Evolutionary conservation across 2,113 vertebrate species (phyloP), one percentile per base, ranked within the genome.

Genomic region (Edolisoma coerulescens): DNA sequence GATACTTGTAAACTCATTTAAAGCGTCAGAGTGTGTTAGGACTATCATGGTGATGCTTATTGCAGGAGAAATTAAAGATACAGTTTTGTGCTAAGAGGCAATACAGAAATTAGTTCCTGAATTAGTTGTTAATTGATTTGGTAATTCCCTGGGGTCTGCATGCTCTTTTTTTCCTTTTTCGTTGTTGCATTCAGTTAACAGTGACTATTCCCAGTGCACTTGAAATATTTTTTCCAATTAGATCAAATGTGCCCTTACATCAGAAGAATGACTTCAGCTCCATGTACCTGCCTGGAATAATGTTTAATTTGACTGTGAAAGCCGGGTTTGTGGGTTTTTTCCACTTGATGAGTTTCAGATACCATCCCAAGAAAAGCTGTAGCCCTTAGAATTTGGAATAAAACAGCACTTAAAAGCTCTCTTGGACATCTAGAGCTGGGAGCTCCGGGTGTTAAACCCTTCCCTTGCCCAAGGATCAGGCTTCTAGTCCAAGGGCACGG

Each of bases 121-220:
- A 98, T 98, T 98, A 98, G 98, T 98, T 97, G 98, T 98, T 99
- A 99, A 99, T 99, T 99, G 99, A 99, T 99, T 99, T 98, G 98
- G 98, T 98, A 98, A 98, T 98, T 98, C 98, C 98, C 98, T 96
- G 74, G 96, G 98, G 98, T 98, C 97, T 97, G 97, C 93, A 88
- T 95, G 97, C 98, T 98, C 97, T 96, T 97, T 97, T 97, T 97
- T 92, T 93, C 95, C 97, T 95, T 86, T 96, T 97, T 97, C 96
- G 95, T 98, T 98, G 98, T 97, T 97, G 97, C 94, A 93, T 98
- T 98, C 98, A 98, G 97, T 98, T 98, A 98, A 98, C 97, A 92
- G 97, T 97, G 97, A 98, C 97, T 98, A 94, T 98, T 98, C 97
- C 97, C 98, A 97, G 96, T 97, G 96, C 98, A 94, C 94, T 98